Base-by-base conservation (phyloP, 2,888 invertebrate genomes). In the Agriopis marginaria region DNA sequence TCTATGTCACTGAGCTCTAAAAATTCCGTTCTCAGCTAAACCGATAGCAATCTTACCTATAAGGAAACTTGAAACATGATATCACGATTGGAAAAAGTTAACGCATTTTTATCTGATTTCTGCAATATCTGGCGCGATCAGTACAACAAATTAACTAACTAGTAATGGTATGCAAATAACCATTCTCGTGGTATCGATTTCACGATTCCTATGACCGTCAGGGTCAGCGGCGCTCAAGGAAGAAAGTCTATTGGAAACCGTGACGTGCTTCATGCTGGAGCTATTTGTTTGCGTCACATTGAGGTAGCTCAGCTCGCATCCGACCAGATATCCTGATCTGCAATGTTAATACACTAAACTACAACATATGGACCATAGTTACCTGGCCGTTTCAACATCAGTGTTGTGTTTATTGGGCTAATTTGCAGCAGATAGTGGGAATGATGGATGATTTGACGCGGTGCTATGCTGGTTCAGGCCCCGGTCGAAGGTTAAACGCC, bases 401-500 rank as follows among this genome's bases (percentile, higher is more conserved):
- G 86, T 87, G 86, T 90, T 86, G 86, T 89, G 84, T 87, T 83
- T 87, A 87, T 84, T 84, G 85, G 89, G 88, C 85, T 91, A 92
- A 92, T 92, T 91, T 90, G 88, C 68, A 62, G 81, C 82, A 89
- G 88, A 90, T 91, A 89, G 88, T 86, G 82, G 84, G 80, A 83
- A 84, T 90, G 92, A 92, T 90, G 86, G 91, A 92, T 90, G 83
- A 86, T 80, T 88, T 88, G 90, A 91, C 89, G 89, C 88, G 86
- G 83, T 86, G 88, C 87, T 87, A 82, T 79, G 79, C 82, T 79
- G 79, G 81, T 79, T 82, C 86, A 86, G 86, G 89, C 87, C 87
- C 83, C 82, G 86, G 90, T 87, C 89, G 87, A 78, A 90, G 92
- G 92, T 92, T 92, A 93, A 92, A 92, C 91, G 84, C 90, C 90